A percentile compares a stretch with the other conserved stretches of the same genome.
Evolutionary conservation across 1,140 invertebrate species (phyloP).

Genomic region (Vollenhovia emeryi): DNA sequence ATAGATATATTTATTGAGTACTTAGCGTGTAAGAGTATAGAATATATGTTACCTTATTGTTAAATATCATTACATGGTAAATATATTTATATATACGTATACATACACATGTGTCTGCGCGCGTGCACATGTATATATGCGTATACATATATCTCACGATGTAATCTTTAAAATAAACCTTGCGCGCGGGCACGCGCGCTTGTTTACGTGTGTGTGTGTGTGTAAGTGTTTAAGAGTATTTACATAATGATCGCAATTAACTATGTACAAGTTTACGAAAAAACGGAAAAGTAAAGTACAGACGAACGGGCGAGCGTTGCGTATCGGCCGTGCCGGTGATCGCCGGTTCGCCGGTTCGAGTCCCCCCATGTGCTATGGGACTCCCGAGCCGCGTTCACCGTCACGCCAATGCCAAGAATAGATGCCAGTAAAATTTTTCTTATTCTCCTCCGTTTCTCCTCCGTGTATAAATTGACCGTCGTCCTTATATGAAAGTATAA

Average conservation of each 20-base stretch:
- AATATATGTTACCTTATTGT: constrained; percentile 83
- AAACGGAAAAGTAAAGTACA: constrained; percentile 52
- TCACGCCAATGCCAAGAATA: constrained; percentile 45
- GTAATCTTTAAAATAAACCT: constrained; percentile 82
- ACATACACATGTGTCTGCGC: constrained; percentile 64
- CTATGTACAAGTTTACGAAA: constrained; percentile 76
- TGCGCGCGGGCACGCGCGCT: constrained; percentile 72
- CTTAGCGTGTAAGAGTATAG: constrained; percentile 85
- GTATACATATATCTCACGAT: constrained; percentile 55
- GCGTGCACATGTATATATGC: constrained; percentile 73
- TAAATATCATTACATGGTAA: constrained; percentile 83
- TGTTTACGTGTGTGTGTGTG: constrained; percentile 65
- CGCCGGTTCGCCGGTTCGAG: constrained; percentile 6
- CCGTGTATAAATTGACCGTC: constrained; percentile 13
- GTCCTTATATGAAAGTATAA: constrained; percentile 65
- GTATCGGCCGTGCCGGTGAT: constrained; percentile 41
- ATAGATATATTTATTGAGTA: constrained; percentile 86
- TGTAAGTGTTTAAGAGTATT: constrained; percentile 65
- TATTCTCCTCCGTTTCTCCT: not conserved
- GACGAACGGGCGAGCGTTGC: constrained; percentile 66
- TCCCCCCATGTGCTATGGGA: not conserved
- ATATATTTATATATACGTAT: constrained; percentile 77
- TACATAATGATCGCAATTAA: constrained; percentile 77
- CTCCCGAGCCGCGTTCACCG: constrained; percentile 23
- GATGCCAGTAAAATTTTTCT: constrained; percentile 41